Evolutionary conservation across 2,113 vertebrate species (phyloP).

Genomic region (Columba janthina): DNA sequence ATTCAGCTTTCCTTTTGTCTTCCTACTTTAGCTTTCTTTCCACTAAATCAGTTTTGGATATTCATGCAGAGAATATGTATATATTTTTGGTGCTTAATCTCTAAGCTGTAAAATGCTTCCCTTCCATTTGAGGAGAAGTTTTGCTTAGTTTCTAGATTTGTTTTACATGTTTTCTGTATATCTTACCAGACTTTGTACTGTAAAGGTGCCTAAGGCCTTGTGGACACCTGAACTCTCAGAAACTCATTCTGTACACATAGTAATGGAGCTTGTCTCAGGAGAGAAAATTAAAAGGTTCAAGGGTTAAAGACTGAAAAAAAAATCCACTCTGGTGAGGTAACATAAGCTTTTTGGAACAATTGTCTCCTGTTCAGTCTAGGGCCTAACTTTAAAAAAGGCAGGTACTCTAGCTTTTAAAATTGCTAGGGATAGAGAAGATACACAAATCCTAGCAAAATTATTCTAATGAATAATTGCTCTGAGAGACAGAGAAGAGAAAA

Average conservation of each 20-base stretch:
- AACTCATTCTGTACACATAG: background rate
- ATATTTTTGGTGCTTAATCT: background rate
- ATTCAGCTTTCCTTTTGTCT: background rate
- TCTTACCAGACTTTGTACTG: background rate
- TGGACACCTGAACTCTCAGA: background rate
- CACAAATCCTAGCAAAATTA: background rate
- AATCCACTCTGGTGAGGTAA: background rate
- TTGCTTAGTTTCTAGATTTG: background rate
- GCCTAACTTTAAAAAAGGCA: background rate
- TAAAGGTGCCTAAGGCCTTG: background rate
- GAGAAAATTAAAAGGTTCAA: background rate
- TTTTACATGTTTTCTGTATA: background rate
- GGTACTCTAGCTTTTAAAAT: background rate
- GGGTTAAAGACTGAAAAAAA: background rate
- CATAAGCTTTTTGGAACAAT: background rate
- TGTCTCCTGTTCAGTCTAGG: background rate
- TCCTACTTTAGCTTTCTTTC: background rate
- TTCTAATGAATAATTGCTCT: background rate
- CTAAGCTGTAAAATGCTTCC: background rate
- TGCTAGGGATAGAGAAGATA: background rate
- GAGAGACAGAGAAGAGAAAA: background rate
- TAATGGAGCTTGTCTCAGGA: background rate
- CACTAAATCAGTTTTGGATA: background rate
- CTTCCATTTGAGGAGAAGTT: background rate
- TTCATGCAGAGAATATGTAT: background rate